Conservation (phyloP, 2,888 invertebrate species). For the Heliconius charithonia region DNA sequence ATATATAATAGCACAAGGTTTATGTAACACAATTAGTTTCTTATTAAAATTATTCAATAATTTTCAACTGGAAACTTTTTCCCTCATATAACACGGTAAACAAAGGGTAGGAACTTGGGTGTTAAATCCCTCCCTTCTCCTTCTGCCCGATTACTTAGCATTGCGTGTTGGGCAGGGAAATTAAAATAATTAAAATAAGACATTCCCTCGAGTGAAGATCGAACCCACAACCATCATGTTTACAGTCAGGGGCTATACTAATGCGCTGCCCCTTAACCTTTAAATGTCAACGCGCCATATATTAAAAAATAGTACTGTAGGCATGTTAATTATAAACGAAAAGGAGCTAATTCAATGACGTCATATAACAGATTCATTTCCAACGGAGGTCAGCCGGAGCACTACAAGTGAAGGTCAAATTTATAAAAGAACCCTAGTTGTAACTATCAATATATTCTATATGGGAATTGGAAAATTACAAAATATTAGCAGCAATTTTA, state of each 20-base stretch:
- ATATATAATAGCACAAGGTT: background rate
- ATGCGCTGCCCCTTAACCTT: too few species aligned
- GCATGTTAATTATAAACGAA: background rate
- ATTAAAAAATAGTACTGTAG: background rate
- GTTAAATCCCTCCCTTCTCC: too few species aligned
- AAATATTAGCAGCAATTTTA: background rate
- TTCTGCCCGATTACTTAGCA: too few species aligned
- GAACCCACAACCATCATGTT: too few species aligned
- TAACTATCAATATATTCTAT: slow-evolving; percentile 26
- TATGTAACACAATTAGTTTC: background rate
- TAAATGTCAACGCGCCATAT: background rate
- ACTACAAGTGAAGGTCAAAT: slow-evolving; percentile 19
- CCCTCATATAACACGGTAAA: too few species aligned
- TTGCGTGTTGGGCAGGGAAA: too few species aligned
- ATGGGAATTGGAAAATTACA: slow-evolving; percentile 24
- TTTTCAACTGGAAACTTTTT: background rate
- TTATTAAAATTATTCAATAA: background rate
- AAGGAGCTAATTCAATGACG: background rate
- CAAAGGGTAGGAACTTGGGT: too few species aligned
- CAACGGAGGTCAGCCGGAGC: slow-evolving; percentile 18
- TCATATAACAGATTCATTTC: slow-evolving; percentile 17
- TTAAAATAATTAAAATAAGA: too few species aligned
- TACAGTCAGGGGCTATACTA: too few species aligned
- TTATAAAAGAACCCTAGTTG: slow-evolving; percentile 26
- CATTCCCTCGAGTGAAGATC: too few species aligned